These are phyloP conservation scores for Lasiommata megera DNA, from an alignment of 2,888 invertebrate genomes.

Conservation along the genomic window DNA sequence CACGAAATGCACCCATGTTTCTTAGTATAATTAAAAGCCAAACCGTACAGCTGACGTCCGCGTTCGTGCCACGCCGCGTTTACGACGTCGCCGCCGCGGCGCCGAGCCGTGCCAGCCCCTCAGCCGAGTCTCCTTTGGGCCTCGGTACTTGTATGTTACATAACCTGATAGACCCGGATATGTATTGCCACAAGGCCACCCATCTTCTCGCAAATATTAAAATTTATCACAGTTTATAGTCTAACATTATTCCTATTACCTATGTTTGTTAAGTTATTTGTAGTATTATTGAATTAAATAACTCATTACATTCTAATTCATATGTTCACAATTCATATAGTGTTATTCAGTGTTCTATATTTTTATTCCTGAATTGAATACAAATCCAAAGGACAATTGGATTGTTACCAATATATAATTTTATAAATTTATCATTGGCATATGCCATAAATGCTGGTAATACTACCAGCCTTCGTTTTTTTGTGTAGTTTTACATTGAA, in stretches of 20 bases:
- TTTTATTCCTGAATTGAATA: too few species aligned
- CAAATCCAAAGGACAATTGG: too few species aligned
- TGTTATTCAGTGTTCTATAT: too few species aligned
- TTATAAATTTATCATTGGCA: too few species aligned
- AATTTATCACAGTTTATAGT: slow-evolving; percentile 40
- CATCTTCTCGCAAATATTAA: slow-evolving; percentile 41
- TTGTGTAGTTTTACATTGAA: too few species aligned
- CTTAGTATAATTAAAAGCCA: not conserved
- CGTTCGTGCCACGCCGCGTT: slow-evolving; percentile 27
- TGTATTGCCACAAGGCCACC: slow-evolving; percentile 57
- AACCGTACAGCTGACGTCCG: not conserved
- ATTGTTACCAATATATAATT: too few species aligned
- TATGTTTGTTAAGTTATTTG: not conserved
- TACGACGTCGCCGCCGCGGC: slow-evolving; percentile 13
- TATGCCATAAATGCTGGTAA: too few species aligned
- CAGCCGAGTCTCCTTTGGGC: slow-evolving; percentile 35
- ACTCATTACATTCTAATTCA: too few species aligned
- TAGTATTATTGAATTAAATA: not conserved
- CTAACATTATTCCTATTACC: not conserved
- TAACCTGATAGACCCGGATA: slow-evolving; percentile 71
- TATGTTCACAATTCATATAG: too few species aligned
- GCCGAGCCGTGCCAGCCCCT: slow-evolving; percentile 26
- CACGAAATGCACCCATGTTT: too few species aligned
- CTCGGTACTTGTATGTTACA: slow-evolving; percentile 49
- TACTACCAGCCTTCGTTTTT: too few species aligned